These are phyloP conservation scores for Cardinalis cardinalis DNA, from an alignment of 2,113 vertebrate species.

Conservation along the genomic window DNA sequence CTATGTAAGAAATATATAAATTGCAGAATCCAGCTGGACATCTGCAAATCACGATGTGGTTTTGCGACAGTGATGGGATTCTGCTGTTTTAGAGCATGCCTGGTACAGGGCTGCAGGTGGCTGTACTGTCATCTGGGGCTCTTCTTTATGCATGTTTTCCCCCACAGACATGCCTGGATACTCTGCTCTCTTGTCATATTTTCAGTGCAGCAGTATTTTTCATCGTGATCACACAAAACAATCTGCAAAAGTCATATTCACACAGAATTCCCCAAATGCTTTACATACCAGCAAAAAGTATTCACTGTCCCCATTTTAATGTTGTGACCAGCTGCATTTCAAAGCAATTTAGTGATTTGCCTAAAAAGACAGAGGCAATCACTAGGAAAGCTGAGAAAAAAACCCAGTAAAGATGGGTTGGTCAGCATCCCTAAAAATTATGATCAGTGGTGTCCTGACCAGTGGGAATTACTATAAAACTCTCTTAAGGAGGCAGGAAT, in stretches of 20 bases:
- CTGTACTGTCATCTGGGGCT: neutral
- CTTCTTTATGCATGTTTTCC: neutral
- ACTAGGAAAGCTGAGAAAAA: neutral
- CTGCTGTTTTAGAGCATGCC: neutral
- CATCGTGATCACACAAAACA: neutral
- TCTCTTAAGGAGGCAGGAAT: neutral
- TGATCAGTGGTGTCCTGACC: neutral
- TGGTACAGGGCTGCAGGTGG: neutral
- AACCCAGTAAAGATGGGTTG: neutral
- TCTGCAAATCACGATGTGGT: conserved; percentile 3
- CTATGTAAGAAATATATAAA: neutral
- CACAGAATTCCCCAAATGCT: neutral
- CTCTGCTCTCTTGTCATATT: neutral
- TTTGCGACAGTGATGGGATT: conserved; percentile 30
- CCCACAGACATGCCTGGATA: neutral
- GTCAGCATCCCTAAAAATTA: neutral
- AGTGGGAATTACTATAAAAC: neutral
- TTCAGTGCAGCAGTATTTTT: neutral
- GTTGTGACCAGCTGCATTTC: neutral
- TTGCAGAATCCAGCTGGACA: conserved; percentile 28
- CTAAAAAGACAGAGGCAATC: neutral
- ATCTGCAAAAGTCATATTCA: neutral
- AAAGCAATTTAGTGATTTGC: neutral
- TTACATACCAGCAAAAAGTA: neutral
- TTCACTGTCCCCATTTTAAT: neutral